These are phyloP conservation scores for Phorcus lineatus DNA, from an alignment of 2,888 invertebrate species.

Conservation along the genomic window DNA sequence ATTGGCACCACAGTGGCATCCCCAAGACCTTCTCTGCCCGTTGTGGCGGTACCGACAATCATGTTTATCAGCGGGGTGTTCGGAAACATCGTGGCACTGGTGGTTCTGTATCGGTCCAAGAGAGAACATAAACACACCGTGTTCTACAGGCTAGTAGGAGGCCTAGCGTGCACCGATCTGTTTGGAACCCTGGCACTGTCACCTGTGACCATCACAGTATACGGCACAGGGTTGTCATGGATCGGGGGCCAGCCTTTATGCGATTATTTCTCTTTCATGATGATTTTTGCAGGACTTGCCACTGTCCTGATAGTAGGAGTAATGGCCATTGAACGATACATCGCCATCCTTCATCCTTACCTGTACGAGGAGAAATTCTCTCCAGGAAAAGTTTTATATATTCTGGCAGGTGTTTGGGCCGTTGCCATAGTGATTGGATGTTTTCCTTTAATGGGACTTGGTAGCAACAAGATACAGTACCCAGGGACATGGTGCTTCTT, in stretches of 20 bases:
- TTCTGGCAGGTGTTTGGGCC: constrained; percentile 56
- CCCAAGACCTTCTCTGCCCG: constrained; percentile 31
- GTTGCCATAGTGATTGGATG: constrained; percentile 61
- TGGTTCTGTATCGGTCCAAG: constrained; percentile 64
- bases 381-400: constrained; percentile 50
- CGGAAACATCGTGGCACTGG: constrained; percentile 71
- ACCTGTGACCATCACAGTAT: constrained; percentile 55
- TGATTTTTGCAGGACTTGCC: constrained; percentile 69
- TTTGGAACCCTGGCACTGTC: constrained; percentile 70
- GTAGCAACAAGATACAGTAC: constrained; percentile 70
- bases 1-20: background rate
- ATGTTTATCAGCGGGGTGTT: constrained; percentile 62
- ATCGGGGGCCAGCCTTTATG: constrained; percentile 67
- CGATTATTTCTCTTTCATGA: constrained; percentile 70
- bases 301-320: constrained; percentile 72
- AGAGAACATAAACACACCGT: constrained; percentile 66
- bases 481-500: constrained; percentile 75
- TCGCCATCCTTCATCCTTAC: constrained; percentile 68
- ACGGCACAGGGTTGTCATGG: constrained; percentile 60
- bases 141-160: constrained; percentile 72
- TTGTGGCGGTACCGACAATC: constrained; percentile 48
- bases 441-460: constrained; percentile 71
- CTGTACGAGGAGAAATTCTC: constrained; percentile 64
- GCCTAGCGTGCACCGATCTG: constrained; percentile 71
- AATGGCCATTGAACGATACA: constrained; percentile 73